Base-by-base conservation (phyloP, 2,113 vertebrate genomes). In the Trochalopteron elliotii region DNA sequence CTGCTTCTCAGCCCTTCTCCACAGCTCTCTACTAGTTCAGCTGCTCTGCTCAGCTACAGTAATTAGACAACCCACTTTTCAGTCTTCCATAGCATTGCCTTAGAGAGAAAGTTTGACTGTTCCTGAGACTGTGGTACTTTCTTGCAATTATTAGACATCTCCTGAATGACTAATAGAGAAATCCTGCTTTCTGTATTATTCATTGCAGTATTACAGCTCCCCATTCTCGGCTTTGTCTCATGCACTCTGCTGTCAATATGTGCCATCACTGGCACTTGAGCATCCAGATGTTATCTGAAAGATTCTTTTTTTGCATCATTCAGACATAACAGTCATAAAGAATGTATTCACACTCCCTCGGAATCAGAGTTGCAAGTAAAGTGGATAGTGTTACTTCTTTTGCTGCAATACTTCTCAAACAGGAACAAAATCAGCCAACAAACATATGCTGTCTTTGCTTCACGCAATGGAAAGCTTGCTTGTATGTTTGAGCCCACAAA, bases 151-250 rank as follows among this genome's bases (percentile, higher is more conserved):
- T 83, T 50, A 94, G 76, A 70, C 63, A 80, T 42, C 71, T 61
- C 63, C 71, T 74, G 90, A 92, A 95, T 94, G 75, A 85, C 94
- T 95, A 90, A 90, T 50, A 85, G 33, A 77, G 61, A 92, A 83
- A 90, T 37, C 37, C 18, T 57, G 19, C 55, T 90, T 83, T 88
- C 71, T 88, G 50, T 65, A 57, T 85, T 93, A 91, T 79, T 93
- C 75, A 40, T 16, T 65, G 63, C 74, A 92, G 69, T 22, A 23
- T 33, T 61, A 77, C 72, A 89, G 45, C 78, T 95, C 56, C 37
- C 65, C 25, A 19, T 80, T 63, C 65, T 67, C 61, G 37, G 57
- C 82, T 93, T 94, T 78, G 81, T 70, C 64, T 95, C 77, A 56
- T 16, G 70, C 40, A 45, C 53, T 76, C 40, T 3, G 13, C 65